A percentile compares a stretch with the other conserved stretches of the same genome.
Evolutionary conservation across 1,140 invertebrate genomes (phyloP).

Genomic region (Meloidogyne exigua): DNA sequence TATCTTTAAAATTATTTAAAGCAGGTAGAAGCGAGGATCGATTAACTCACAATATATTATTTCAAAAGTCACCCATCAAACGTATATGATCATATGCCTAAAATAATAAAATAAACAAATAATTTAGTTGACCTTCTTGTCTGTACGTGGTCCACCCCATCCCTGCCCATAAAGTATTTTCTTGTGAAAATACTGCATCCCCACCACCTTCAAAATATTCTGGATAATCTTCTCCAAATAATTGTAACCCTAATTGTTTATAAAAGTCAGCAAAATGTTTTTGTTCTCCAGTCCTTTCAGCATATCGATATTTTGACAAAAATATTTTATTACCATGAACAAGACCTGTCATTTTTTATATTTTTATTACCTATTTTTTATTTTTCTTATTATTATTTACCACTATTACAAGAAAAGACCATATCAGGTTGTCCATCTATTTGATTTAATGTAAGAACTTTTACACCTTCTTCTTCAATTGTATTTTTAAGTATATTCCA

Average conservation of each 20-base stretch:
- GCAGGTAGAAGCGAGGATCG: conserved; percentile 58
- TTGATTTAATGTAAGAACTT: conserved; percentile 60
- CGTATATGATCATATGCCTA: conserved; percentile 53
- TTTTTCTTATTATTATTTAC: background rate
- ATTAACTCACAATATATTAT: conserved; percentile 56
- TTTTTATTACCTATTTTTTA: background rate
- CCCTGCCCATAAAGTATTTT: conserved; percentile 62
- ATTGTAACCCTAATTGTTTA: conserved; percentile 53
- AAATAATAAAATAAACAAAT: background rate
- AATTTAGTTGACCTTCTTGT: conserved; percentile 46
- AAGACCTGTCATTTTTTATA: conserved; percentile 34
- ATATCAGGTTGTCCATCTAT: conserved; percentile 57
- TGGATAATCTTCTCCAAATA: conserved; percentile 52
- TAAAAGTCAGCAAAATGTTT: conserved; percentile 57
- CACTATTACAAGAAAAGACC: conserved; percentile 60
- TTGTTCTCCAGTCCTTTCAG: conserved; percentile 58
- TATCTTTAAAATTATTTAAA: conserved; percentile 62
- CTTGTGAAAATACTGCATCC: conserved; percentile 57
- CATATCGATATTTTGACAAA: conserved; percentile 59
- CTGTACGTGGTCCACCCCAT: conserved; percentile 49
- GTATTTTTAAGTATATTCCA: conserved; percentile 53
- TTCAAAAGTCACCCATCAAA: conserved; percentile 54
- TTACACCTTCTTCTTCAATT: conserved; percentile 58
- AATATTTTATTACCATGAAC: conserved; percentile 57
- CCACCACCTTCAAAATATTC: conserved; percentile 61